phyloP scores from a whole-genome alignment of 2,113 vertebrate genomes.

The Carassius carassius region DNA sequence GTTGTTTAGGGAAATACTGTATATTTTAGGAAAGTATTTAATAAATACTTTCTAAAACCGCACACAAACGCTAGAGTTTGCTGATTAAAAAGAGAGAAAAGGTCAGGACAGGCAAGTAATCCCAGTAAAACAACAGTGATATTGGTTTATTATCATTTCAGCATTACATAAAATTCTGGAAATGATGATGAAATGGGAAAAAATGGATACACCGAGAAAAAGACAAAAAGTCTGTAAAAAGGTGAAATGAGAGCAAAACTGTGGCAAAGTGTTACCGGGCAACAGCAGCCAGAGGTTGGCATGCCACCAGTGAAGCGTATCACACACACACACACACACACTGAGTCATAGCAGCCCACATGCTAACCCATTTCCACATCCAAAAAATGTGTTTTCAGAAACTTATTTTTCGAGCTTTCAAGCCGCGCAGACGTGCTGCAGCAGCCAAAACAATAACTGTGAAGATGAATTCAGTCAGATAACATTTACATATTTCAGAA shows the following conservation, averaged over 20 bases:
- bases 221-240: slow-evolving; percentile 3
- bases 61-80: neutral
- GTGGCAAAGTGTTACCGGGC: slow-evolving; percentile 52
- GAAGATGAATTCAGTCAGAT: slow-evolving; percentile 18
- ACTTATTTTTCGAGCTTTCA: neutral
- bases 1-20: neutral
- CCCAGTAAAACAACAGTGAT: neutral
- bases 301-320: slow-evolving; percentile 42
- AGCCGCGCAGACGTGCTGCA: neutral
- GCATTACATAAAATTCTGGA: neutral
- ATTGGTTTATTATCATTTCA: neutral
- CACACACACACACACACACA: slow-evolving; percentile 46
- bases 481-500: neutral
- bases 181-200: neutral
- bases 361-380: slow-evolving; percentile 39
- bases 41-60: neutral
- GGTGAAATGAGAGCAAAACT: slow-evolving; percentile 37
- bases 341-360: slow-evolving; percentile 42
- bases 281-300: slow-evolving; percentile 51
- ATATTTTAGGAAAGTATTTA: neutral
- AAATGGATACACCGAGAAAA: neutral
- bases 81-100: neutral
- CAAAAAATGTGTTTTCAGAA: slow-evolving; percentile 27
- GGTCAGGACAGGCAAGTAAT: neutral
- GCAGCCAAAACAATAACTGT: slow-evolving; percentile 9